Conservation (phyloP, 2,113 vertebrate species). For the Actinemys pallida region DNA sequence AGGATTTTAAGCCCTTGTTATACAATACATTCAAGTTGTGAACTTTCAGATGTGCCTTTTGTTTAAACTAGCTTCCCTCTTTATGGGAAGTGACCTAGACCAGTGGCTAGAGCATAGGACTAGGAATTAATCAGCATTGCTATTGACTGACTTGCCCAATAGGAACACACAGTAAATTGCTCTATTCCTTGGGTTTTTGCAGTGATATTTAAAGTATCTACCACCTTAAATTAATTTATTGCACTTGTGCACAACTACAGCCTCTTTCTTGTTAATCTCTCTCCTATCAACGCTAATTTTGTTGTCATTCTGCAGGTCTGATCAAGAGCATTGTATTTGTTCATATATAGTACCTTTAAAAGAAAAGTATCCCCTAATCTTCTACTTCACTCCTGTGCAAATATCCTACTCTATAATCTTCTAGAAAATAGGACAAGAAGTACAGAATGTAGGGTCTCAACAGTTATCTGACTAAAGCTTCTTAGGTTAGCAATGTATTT, state of each 20-base stretch:
- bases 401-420: neutral
- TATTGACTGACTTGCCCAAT: neutral
- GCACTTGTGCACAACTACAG: neutral
- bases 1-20: neutral
- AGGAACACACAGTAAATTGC: neutral
- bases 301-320: fast-evolving
- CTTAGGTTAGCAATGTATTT: neutral
- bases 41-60: neutral
- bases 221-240: neutral
- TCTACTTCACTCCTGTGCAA: fast-evolving
- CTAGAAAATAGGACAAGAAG: neutral
- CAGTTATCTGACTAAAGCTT: neutral
- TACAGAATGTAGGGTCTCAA: neutral
- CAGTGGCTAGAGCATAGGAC: neutral
- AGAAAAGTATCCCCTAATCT: neutral
- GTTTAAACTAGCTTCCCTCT: neutral
- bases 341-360: neutral
- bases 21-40: neutral
- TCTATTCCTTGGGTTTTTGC: neutral
- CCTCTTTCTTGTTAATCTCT: neutral
- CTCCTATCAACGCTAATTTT: neutral
- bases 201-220: neutral
- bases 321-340: neutral
- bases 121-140: neutral
- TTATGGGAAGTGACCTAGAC: neutral